Evolutionary conservation across 2,113 vertebrate species (phyloP), one percentile per base, ranked within the genome.

Genomic region (Todiramphus saurophagus): DNA sequence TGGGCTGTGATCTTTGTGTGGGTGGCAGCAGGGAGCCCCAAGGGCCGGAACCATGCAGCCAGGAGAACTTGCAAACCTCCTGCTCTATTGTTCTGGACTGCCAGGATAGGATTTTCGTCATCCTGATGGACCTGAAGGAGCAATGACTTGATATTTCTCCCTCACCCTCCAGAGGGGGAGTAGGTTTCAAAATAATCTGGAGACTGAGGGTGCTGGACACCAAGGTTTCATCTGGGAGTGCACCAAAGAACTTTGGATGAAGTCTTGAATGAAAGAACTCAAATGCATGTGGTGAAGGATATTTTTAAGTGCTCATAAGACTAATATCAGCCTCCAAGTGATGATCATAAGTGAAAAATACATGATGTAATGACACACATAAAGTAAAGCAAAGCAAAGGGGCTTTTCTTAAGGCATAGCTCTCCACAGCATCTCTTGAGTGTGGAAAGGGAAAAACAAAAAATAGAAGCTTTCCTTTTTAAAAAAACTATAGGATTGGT

Each of bases 21-120:
- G 94, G 96, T 98, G 90, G 98, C 97, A 91, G 97, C 98, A 96
- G 98, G 98, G 95, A 98, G 96, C 76, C 82, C 89, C 58, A 86
- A 84, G 68, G 96, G 96, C 97, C 68, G 82, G 94, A 98, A 97
- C 96, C 83, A 89, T 95, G 96, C 96, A 43, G 96, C 97, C 83
- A 97, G 95, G 96, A 97, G 95, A 97, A 90, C 96, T 86, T 90
- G 96, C 64, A 97, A 90, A 75, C 94, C 81, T 91, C 96, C 95
- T 95, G 97, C 96, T 97, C 97, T 95, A 68, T 96, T 90, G 37
- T 46, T 33, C 59, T 58, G 53, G 76, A 30, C 64, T 44, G 4
- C 35, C 3, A 21, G 68, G 27, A 63, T 78, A 27, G 5, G 9
- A 1, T n/a, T 70, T 91, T 83, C 79, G 44, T 93, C 15, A 8